Base-by-base conservation (phyloP, 2,888 invertebrate species). In the Spodoptera exigua region DNA sequence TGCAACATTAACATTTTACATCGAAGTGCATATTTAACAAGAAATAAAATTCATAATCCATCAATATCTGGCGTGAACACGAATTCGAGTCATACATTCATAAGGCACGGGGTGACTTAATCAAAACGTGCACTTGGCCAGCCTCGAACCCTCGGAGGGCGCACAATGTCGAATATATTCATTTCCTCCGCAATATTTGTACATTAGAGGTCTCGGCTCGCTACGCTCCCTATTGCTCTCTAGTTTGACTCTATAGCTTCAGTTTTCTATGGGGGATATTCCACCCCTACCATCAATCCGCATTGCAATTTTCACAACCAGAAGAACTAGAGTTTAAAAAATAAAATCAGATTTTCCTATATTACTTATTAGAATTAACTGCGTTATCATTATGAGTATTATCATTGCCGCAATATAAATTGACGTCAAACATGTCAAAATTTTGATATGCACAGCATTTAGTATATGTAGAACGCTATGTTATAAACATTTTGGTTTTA, bases 121-220 rank as follows among this genome's bases (percentile, higher is more conserved):
- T 93, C 91, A 93, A 93, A 91, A 85, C 81, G 87, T 82, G 85
- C 89, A 88, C 89, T 92, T 89, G 87, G 70, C 69, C 57, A 60
- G 58, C 67, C 62, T 59, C 34, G 49, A 34, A 35, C 47, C 49
- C 62, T 48, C 43, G 18, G 58, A 62, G 54, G 68, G 77, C 76
- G 68, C 82, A 76, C 74, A 70, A 84, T 86, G 82, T 79, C 87
- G 89, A 90, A 92, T 91, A 89, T 93, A 93, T 93, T 93, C 93
- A 93, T 94, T 92, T 88, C 90, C 87, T 87, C 93, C 94, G 92
- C 94, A 94, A 94, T 94, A 92, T 94, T 94, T 93, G 93, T 92
- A 91, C 92, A 93, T 93, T 93, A 93, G 92, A 93, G 94, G 94
- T 93, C 92, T 92, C 90, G 93, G 84, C 84, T 89, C 88, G 88